A percentile compares a stretch with the other conserved stretches of the same genome.
Conservation (phyloP, 35 echinoderm and acorn worm species). For the Nesometra sesokonis region DNA sequence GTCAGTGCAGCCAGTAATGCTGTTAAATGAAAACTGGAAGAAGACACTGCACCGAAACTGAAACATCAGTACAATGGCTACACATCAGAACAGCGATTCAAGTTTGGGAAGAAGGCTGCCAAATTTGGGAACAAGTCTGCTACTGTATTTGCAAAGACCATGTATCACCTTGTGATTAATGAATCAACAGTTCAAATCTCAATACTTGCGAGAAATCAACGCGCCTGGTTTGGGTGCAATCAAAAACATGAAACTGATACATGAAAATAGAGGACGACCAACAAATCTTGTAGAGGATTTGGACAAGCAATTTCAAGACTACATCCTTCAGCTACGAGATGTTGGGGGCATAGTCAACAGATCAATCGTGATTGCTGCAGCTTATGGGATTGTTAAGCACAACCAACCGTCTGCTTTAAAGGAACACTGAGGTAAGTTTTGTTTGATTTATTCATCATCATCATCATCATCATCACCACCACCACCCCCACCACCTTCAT, state of each 20-base stretch:
- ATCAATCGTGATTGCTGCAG: background rate
- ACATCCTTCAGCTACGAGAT: background rate
- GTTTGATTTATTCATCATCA: too few relatives aligned
- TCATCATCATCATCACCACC: too few relatives aligned
- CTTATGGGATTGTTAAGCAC: background rate
- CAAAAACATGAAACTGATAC: background rate
- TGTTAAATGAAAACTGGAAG: too few relatives aligned
- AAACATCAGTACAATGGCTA: too few relatives aligned
- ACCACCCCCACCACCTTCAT: too few relatives aligned
- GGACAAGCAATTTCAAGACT: slow-evolving; percentile 26
- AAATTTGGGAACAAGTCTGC: background rate
- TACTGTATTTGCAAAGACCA: too few relatives aligned
- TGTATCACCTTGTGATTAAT: too few relatives aligned
- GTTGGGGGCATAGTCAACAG: background rate
- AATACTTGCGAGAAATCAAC: background rate
- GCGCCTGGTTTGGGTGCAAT: background rate
- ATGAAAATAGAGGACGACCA: slow-evolving; percentile 4
- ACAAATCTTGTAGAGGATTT: slow-evolving; percentile 12
- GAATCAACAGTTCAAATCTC: background rate
- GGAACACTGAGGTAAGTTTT: background rate
- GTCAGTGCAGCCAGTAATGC: too few relatives aligned
- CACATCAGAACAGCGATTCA: background rate
- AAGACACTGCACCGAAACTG: too few relatives aligned
- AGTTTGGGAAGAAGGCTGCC: background rate
- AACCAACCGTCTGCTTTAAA: background rate